Evolutionary conservation across 2,888 invertebrate genomes (phyloP).

Genomic region (Pardosa pseudoannulata): DNA sequence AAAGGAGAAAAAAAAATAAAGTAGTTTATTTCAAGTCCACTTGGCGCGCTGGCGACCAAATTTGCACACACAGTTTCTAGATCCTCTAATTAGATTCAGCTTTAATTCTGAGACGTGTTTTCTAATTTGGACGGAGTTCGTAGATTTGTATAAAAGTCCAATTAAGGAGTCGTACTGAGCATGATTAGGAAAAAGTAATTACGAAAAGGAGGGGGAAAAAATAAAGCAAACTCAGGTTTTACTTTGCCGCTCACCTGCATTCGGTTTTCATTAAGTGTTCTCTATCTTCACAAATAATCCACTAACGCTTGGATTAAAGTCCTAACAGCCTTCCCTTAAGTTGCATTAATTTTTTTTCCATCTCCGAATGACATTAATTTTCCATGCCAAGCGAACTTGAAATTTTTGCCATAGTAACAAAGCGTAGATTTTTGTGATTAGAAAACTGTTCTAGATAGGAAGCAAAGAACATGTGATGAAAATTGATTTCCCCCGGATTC

Average conservation of each 20-base stretch:
- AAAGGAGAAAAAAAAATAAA: slow-evolving; percentile 20
- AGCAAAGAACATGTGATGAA: not conserved
- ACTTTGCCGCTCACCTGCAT: not conserved
- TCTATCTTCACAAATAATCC: not conserved
- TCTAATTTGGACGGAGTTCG: slow-evolving; percentile 64
- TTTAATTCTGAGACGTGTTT: slow-evolving; percentile 42
- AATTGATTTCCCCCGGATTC: too few species aligned
- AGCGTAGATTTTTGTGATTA: not conserved
- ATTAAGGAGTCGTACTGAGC: slow-evolving; percentile 57
- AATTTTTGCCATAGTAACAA: not conserved
- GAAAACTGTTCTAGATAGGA: not conserved
- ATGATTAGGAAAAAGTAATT: slow-evolving; percentile 68
- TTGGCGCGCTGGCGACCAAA: slow-evolving; percentile 55
- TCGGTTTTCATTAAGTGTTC: slow-evolving; percentile 14
- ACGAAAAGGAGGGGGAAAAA: slow-evolving; percentile 33
- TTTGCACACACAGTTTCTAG: slow-evolving; percentile 57
- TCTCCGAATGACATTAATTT: not conserved
- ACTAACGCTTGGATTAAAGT: slow-evolving; percentile 10
- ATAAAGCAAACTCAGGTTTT: not conserved
- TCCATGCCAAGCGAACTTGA: not conserved
- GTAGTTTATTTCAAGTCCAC: slow-evolving; percentile 56
- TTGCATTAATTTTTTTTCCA: not conserved
- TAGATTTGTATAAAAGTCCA: slow-evolving; percentile 69
- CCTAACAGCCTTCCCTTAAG: not conserved
- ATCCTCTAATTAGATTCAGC: slow-evolving; percentile 68